These are phyloP conservation scores for Columba janthina DNA, from an alignment of 2,113 vertebrate species.

Conservation along the genomic window DNA sequence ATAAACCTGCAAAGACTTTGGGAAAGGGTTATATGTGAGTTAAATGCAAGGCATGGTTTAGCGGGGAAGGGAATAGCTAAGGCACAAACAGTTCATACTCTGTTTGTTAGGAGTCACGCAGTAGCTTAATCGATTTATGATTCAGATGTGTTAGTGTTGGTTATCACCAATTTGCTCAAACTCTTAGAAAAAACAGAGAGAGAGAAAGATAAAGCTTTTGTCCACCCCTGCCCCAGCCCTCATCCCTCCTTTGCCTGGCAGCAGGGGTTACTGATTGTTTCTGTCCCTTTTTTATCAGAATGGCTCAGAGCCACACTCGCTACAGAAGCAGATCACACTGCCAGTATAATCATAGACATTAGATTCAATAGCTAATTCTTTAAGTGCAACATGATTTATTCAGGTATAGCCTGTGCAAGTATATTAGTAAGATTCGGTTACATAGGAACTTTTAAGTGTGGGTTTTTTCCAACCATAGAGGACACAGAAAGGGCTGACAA, in stretches of 20 bases:
- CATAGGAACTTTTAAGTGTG: background rate
- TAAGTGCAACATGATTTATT: background rate
- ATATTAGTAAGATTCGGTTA: background rate
- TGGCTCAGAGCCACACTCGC: background rate
- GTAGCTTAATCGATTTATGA: conserved; percentile 41
- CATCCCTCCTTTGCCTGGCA: conserved; percentile 43
- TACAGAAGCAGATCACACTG: background rate
- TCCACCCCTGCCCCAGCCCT: background rate
- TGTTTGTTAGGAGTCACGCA: background rate
- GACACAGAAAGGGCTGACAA: background rate
- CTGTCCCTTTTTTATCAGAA: conserved; percentile 44
- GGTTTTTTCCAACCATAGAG: background rate
- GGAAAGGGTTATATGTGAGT: background rate
- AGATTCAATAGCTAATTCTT: background rate
- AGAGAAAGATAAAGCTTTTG: conserved; percentile 58
- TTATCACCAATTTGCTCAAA: conserved; percentile 48
- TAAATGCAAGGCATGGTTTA: background rate
- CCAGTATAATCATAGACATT: background rate
- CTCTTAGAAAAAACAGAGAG: conserved; percentile 6
- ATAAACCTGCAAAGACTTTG: background rate
- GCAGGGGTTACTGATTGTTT: conserved; percentile 30
- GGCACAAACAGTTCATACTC: background rate
- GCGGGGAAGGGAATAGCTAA: background rate
- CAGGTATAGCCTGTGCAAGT: background rate
- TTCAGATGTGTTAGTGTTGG: conserved; percentile 19